A percentile compares a stretch with the other conserved stretches of the same genome.
phyloP scores from a whole-genome alignment of 2,113 vertebrate species.

The Puffinus mauretanicus region DNA sequence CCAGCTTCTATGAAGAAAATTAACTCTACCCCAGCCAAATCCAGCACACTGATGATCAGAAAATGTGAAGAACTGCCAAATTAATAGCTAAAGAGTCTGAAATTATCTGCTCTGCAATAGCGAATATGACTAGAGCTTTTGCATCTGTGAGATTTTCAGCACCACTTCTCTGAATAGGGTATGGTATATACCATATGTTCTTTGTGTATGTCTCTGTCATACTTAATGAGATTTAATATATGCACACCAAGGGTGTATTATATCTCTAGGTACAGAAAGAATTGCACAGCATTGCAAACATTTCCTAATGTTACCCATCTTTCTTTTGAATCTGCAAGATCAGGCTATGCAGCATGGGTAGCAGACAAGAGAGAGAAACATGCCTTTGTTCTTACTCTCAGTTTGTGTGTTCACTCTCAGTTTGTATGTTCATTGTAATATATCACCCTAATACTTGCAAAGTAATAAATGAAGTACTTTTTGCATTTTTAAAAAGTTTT shows the following conservation, averaged over 20 bases:
- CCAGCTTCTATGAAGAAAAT: too few relatives aligned
- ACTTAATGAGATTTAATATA: neutral
- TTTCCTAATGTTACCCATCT: neutral
- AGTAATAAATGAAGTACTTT: neutral
- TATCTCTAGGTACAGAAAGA: neutral
- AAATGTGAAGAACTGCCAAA: neutral
- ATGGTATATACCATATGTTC: too few relatives aligned
- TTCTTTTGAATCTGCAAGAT: neutral
- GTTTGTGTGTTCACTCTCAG: neutral
- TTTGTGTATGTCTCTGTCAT: neutral
- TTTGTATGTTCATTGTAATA: neutral
- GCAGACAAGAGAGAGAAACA: neutral
- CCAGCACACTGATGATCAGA: rapidly evolving
- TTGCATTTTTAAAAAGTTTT: neutral
- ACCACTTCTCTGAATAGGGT: neutral
- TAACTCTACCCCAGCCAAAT: too few relatives aligned
- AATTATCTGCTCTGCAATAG: neutral
- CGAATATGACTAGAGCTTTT: neutral
- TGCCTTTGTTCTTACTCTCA: neutral
- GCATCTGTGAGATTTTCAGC: neutral
- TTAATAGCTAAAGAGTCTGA: neutral
- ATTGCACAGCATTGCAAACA: neutral
- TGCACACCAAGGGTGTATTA: neutral
- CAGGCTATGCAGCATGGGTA: neutral
- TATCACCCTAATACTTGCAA: neutral